Evolutionary conservation across 2,797 vertebrate genomes (phyloP), one percentile per base, ranked within the genome.

Genomic region (Podargus strigoides): DNA sequence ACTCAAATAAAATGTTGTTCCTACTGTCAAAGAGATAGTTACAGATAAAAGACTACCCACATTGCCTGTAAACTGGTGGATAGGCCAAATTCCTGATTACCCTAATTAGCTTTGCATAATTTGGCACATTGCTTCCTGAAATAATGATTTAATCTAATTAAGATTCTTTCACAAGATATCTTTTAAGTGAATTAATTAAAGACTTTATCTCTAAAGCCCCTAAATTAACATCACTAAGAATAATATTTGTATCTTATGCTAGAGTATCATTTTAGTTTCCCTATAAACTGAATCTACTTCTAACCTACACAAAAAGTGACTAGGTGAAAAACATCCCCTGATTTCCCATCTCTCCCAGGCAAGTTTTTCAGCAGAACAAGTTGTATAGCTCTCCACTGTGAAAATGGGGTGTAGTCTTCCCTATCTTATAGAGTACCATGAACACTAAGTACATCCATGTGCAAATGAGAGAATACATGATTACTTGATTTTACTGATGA

Each of bases 91-190:
- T 93, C 64, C 88, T n/a, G 49, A 60, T 49, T 96, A 63, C 59
- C 4, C 13, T 93, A 92, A 93, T 93, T 97, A 96, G 73, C 75
- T 94, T 69, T 87, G 60, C 0, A 0, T 63, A 94, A 91, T 96
- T 96, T 96, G 92, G 62, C 87, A 85, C 34, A 75, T 81, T 85
- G 59, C 39, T 93, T 94, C 75, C 81, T 95, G 91, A 89, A 94
- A 91, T 78, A 91, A 85, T 74, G 73, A 93, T 96, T 95, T 91
- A 89, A 95, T 96, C 90, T 93, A 96, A 97, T 96, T 93, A 94
- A 91, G 85, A 70, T 64, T 84, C 74, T 92, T 91, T 92, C 26
- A 17, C 14, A 87, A 77, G 72, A 81, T 94, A 91, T 64, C 19
- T 55, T 93, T 87, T 76, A 85, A 94, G 95, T 93, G 6, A 93